Conservation (phyloP, 2,113 vertebrate genomes). For the Pica pica region DNA sequence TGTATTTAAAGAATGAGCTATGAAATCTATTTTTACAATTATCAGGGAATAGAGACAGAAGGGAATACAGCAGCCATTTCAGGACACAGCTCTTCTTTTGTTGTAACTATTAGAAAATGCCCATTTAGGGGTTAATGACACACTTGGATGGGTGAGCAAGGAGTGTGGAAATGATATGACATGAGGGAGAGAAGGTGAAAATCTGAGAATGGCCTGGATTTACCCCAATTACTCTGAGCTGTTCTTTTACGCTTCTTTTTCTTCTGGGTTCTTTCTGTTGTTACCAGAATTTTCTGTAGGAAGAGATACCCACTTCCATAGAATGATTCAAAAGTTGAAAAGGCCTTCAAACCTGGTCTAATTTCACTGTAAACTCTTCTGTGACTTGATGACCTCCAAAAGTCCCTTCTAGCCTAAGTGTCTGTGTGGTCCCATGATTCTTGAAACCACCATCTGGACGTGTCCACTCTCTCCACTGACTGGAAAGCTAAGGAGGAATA, state of each 20-base stretch:
- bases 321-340: neutral
- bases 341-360: neutral
- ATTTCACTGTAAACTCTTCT: neutral
- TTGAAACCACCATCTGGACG: neutral
- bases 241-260: neutral
- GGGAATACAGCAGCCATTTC: neutral
- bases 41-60: neutral
- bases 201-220: neutral
- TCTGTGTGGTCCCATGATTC: neutral
- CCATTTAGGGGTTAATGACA: neutral
- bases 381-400: neutral
- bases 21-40: neutral
- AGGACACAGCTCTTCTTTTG: neutral
- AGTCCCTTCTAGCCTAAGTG: neutral
- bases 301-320: neutral
- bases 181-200: neutral
- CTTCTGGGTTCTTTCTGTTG: neutral
- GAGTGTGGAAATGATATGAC: neutral
- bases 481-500: neutral
- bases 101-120: neutral
- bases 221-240: neutral
- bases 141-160: neutral
- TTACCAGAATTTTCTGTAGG: neutral
- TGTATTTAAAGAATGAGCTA: neutral
- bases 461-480: neutral